Evolutionary conservation across 2,888 invertebrate species (phyloP).

Genomic region (Cremastinae sp.): DNA sequence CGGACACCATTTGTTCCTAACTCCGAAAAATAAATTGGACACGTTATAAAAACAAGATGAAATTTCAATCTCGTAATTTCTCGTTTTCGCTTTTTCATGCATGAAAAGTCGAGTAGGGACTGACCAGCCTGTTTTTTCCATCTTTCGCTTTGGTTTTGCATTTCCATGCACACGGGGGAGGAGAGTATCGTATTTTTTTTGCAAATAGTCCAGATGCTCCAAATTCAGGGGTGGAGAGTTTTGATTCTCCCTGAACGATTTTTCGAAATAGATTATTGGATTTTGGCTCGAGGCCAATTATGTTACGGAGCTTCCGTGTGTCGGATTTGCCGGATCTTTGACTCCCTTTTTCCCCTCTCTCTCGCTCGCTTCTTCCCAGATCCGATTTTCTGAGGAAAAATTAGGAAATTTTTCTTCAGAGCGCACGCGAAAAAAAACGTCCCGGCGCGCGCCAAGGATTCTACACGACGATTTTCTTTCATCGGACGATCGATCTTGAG

Average conservation of each 20-base stretch:
- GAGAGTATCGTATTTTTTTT: background rate
- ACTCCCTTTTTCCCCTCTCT: background rate
- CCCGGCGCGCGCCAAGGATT: constrained; percentile 1
- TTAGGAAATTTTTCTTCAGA: too few species aligned
- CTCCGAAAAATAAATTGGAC: background rate
- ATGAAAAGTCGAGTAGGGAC: background rate
- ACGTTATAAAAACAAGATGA: background rate
- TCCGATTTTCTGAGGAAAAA: too few species aligned
- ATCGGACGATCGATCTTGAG: constrained; percentile 59
- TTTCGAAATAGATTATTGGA: constrained; percentile 45
- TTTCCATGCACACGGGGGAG: too few species aligned
- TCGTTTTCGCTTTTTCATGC: too few species aligned
- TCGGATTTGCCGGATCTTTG: background rate
- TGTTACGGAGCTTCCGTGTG: constrained; percentile 17
- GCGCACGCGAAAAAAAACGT: too few species aligned
- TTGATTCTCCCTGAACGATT: constrained; percentile 38
- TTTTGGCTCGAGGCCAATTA: constrained; percentile 45
- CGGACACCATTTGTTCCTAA: too few species aligned
- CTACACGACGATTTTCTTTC: constrained; percentile 30
- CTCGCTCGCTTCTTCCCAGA: background rate
- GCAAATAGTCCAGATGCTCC: constrained; percentile 49
- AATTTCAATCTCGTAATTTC: too few species aligned
- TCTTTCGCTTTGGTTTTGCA: too few species aligned
- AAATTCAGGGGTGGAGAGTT: constrained; percentile 35
- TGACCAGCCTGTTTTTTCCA: too few species aligned